Percentiles rank a stretch among this genome's conserved stretches.
Conservation (phyloP, 92 coral and sea anemone species). For the Metridium senile region DNA sequence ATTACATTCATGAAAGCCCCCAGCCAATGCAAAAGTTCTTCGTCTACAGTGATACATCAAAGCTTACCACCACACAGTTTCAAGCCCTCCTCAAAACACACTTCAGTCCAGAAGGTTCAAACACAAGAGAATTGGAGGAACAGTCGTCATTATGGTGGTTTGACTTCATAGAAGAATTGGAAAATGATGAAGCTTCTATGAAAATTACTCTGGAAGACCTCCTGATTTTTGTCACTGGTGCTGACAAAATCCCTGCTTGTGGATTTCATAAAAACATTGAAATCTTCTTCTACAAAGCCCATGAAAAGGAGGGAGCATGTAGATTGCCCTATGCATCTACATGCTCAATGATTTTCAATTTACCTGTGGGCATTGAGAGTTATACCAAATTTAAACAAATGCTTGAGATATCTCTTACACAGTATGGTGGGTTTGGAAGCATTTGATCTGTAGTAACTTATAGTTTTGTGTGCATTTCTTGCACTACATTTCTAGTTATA, state of each 20-base stretch:
- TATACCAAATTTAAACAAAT: slow-evolving; percentile 21
- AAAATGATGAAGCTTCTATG: slow-evolving; percentile 4
- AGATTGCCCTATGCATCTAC: slow-evolving; percentile 43
- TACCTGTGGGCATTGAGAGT: slow-evolving; percentile 30
- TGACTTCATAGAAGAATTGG: slow-evolving; percentile 41
- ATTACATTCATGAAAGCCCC: too few relatives aligned
- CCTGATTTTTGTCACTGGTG: slow-evolving; percentile 39
- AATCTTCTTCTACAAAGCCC: slow-evolving; percentile 19
- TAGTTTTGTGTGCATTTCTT: too few relatives aligned
- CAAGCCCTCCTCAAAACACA: slow-evolving; percentile 4
- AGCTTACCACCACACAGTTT: slow-evolving; percentile 4
- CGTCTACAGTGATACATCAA: too few relatives aligned
- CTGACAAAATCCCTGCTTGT: slow-evolving; percentile 44
- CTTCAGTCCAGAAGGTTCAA: slow-evolving; percentile 28
- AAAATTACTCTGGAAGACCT: slow-evolving; percentile 27
- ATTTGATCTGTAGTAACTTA: too few relatives aligned
- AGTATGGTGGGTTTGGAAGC: slow-evolving; percentile 36
- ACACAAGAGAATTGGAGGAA: slow-evolving; percentile 35
- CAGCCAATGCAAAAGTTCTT: too few relatives aligned
- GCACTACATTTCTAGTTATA: too few relatives aligned
- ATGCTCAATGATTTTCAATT: slow-evolving; percentile 20
- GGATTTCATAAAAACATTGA: slow-evolving; percentile 40
- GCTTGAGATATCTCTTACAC: slow-evolving; percentile 20
- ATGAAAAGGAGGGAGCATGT: slow-evolving; percentile 5
- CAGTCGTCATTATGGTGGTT: slow-evolving; percentile 45